Evolutionary conservation across 2,113 vertebrate genomes (phyloP), one percentile per base, ranked within the genome.

Genomic region (Myotis davidii): DNA sequence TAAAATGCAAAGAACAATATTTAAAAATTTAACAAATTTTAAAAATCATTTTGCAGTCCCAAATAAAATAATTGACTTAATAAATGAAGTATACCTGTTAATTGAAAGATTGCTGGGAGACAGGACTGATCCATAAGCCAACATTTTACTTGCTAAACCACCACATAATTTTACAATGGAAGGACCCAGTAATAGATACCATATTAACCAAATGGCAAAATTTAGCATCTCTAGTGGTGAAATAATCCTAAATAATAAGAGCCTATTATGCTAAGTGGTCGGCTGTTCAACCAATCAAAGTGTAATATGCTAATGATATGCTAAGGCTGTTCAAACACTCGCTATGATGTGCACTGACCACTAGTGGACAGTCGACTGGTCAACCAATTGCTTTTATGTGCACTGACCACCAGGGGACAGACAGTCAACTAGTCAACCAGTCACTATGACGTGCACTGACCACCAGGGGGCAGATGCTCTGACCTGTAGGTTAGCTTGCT

Each of bases 121-220:
- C 0, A 84, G 52, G 52, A 72, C 1, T 81, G n/a, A 81, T 59
- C 16, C 74, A 86, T 16, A 85, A 56, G 56, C 4, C 54, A 90
- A 79, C 81, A 85, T 13, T 48, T 20, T 34, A 69, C 56, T 69
- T 73, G 48, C 34, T 93, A 86, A 73, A 93, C 42, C 42, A n/a
- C 42, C 42, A 79, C 32, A 5, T 56, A 77, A 77, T 9, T 39
- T 85, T 59, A 90, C 9, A 86, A 59, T 42, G 67, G 16, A 86
- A 90, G 17, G 37, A 81, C 50, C 16, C 21, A 21, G 59, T 42
- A 69, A 39, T 69, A 70, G 69, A 13, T n/a, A 61, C 42, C 48
- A 86, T 27, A n/a, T 69, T 81, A 90, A 89, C 2, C 79, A 85
- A 90, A 94, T 85, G 42, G 50, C n/a, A 82, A 93, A 69, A 87